A percentile compares a stretch with the other conserved stretches of the same genome.
phyloP scores from a whole-genome alignment of 1,140 invertebrate species.

The Cephus cinctus region DNA sequence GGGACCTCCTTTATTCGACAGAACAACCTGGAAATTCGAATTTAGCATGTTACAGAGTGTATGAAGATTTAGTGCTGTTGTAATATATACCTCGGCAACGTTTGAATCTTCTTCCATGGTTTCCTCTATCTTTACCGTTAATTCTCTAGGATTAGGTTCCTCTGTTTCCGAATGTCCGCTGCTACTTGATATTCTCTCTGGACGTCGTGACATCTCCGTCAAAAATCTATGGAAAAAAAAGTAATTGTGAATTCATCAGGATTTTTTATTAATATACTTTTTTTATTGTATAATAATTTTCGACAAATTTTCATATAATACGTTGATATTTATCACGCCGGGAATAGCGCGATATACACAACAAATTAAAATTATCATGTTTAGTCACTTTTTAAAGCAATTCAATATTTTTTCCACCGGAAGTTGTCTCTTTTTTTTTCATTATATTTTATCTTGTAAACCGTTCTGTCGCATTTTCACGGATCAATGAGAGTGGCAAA shows the following conservation, averaged over 20 bases:
- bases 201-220: background rate
- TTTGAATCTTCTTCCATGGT: background rate
- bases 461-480: too few relatives aligned
- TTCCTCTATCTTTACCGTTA: background rate
- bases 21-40: slow-evolving; percentile 30
- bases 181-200: background rate
- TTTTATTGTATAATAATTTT: too few relatives aligned
- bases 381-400: too few relatives aligned
- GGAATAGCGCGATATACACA: too few relatives aligned
- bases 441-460: too few relatives aligned
- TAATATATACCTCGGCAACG: background rate
- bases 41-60: background rate
- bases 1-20: slow-evolving; percentile 52
- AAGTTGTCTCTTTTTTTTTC: too few relatives aligned
- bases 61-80: background rate
- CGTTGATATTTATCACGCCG: too few relatives aligned
- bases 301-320: too few relatives aligned
- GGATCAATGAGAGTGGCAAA: too few relatives aligned
- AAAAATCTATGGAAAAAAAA: background rate
- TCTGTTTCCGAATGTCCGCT: background rate
- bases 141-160: background rate
- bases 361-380: too few relatives aligned
- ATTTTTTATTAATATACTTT: too few relatives aligned
- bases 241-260: background rate
- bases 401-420: too few relatives aligned